Base-by-base conservation (phyloP, 2,888 invertebrate species). In the Heliconius ismenius region DNA sequence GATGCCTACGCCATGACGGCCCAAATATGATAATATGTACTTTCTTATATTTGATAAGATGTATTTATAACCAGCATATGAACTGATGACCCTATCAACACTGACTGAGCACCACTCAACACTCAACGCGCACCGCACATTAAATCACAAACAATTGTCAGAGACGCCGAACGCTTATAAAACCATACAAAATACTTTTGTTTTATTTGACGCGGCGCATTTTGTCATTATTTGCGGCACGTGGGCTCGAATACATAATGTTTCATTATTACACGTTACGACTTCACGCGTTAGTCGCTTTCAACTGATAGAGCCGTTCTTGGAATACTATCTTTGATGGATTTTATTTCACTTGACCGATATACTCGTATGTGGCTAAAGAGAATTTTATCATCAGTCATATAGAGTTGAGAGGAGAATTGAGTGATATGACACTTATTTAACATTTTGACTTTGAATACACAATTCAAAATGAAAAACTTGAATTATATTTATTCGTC, bases 161-260 rank as follows among this genome's bases (percentile, higher is more conserved):
- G 88, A 90, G 89, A 86, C 88, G 89, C 91, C 92, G 91, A 89
- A 89, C 83, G 85, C 86, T 85, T 90, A 90, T 88, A 90, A 90
- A 88, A 87, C 85, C 84, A 84, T 82, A 80, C 79, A 78, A 80
- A 81, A 83, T 86, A 90, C 91, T 91, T 91, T 92, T 92, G 92
- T 92, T 91, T 88, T 87, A 79, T 84, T 87, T 86, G 85, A 84
- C 87, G 87, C 88, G 87, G 85, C 87, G 67, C 78, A 86, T 90
- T 91, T 88, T 88, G 92, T 92, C 92, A 91, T 91, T 92, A 91
- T 90, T 86, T 88, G 86, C 80, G 91, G 92, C 93, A 90, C 93
- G 93, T 93, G 94, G 94, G 84, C 86, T 86, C 88, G 93, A 93
- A 94, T 94, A 93, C 87, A 92, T 93, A 93, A 93, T 92, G 89